Conservation (phyloP, 2,797 vertebrate genomes). For the Pantherophis alleghaniensis region DNA sequence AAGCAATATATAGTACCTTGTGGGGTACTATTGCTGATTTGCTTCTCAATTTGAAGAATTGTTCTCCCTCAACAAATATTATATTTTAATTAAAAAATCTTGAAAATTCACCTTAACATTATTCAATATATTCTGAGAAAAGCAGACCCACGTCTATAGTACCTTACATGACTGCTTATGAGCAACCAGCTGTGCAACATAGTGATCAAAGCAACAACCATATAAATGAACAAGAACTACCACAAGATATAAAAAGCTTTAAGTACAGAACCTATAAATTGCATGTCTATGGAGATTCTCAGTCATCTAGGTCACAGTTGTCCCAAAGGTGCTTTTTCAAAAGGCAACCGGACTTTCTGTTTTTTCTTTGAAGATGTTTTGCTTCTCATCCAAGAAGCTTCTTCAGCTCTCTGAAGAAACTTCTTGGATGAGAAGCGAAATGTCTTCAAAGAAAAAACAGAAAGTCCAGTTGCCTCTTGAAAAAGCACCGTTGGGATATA, state of each 20-base stretch:
- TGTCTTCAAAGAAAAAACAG: no score
- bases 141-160: not conserved
- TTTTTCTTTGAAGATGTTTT: no score
- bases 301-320: no score
- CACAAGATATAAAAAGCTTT: not conserved
- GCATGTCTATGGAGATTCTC: not conserved
- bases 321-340: no score
- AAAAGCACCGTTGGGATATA: no score
- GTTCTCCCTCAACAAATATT: not conserved
- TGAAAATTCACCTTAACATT: not conserved
- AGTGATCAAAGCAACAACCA: not conserved
- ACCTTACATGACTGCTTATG: not conserved
- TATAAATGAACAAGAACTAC: not conserved
- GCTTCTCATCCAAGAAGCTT: no score
- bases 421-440: no score
- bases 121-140: not conserved
- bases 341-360: no score
- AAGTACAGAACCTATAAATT: not conserved
- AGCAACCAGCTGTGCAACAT: not conserved
- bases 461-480: no score
- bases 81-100: not conserved
- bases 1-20: not conserved
- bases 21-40: not conserved
- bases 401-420: no score
- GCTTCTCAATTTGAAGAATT: not conserved